Base-by-base conservation (phyloP, 1,140 invertebrate species). In the Cydia pomonella region DNA sequence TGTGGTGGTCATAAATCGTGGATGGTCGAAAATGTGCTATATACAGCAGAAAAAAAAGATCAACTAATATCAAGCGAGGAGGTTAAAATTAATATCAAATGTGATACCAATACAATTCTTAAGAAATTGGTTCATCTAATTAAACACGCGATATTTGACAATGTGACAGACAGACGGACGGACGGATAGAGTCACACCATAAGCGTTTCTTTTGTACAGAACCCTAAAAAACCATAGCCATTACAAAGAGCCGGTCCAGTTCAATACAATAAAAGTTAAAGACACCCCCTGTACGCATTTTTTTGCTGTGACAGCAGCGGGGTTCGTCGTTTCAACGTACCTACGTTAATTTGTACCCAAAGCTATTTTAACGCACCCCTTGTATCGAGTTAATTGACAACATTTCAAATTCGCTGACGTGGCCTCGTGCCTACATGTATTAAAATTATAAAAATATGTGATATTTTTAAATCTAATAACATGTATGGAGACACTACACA, bases 221-320 rank as follows among this genome's bases (percentile, higher is more conserved):
- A n/a, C n/a, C n/a, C n/a, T n/a, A 66, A 27, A 25, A 66, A 5
- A 33, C 12, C 13, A 16, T 25, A 66, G 33, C 27, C 23, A 29
- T 66, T 25, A 66, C 63, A 66, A n/a, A 18, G 13, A 16, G 0
- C 63, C 13, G 25, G 25, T 29, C 27, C 12, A 33, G 7, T 66
- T 66, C 27, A 66, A 66, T 29, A 64, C 63, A 33, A 27, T 66
- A 66, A 66, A 66, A 66, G 25, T 66, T 33, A 25, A 63, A 2
- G 63, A 16, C 63, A 3, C 63, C 63, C 62, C 18, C 13, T 27
- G 62, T 63, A 25, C 25, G 62, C 21, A 29, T 29, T 66, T 66
- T 66, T 66, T 66, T 13, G 63, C 63, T 66, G 63, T 10, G 27
- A n/a, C 63, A 6, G 63, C 27, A 5, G 27, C 5, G 63, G 12